Conservation (phyloP, 2,113 vertebrate genomes). For the Pontoporia blainvillei region DNA sequence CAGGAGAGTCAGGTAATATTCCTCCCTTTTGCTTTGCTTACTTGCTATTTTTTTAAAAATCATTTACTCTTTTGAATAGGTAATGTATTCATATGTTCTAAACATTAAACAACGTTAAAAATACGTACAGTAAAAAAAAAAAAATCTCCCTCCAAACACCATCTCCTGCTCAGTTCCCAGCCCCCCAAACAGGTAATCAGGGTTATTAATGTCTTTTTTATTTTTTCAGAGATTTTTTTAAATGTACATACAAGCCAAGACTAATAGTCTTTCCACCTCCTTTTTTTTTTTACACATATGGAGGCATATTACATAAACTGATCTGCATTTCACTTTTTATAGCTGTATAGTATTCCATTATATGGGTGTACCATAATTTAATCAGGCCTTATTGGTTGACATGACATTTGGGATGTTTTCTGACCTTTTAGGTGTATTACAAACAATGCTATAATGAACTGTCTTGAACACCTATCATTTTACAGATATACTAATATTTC, state of each 20-base stretch:
- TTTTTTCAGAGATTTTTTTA: neutral
- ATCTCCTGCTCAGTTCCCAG: neutral
- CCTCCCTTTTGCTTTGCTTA: neutral
- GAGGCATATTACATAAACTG: neutral
- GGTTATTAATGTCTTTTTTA: neutral
- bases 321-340: neutral
- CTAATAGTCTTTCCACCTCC: neutral
- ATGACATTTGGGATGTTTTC: neutral
- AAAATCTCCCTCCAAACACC: neutral
- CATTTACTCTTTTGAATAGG: neutral
- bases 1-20: conserved; percentile 89
- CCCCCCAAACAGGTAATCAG: neutral
- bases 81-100: neutral
- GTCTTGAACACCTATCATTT: neutral
- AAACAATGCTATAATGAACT: neutral
- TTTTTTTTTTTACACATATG: neutral
- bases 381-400: neutral
- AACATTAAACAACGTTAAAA: neutral
- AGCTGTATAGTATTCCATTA: neutral
- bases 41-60: neutral
- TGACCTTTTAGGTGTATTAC: neutral
- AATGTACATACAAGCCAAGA: neutral
- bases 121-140: neutral
- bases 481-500: neutral
- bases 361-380: neutral